phyloP scores from a whole-genome alignment of 2,113 vertebrate genomes.

The Gorsachius goisagi region DNA sequence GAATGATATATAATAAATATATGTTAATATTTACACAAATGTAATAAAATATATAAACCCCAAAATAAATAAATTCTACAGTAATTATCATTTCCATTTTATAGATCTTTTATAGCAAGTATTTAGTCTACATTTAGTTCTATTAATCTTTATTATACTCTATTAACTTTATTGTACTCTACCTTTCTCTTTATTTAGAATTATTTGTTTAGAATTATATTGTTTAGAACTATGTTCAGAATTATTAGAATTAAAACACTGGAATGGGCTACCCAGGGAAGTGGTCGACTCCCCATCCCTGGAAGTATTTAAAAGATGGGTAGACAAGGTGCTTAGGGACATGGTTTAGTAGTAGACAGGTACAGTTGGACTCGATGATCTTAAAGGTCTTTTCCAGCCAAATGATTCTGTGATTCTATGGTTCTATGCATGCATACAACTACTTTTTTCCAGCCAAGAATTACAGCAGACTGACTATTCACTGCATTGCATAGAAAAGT shows the following conservation, averaged over 20 bases:
- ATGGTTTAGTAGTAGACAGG: no score
- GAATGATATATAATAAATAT: not conserved
- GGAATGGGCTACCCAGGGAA: no score
- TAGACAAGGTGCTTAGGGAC: no score
- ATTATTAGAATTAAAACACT: no score
- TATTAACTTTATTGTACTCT: not conserved
- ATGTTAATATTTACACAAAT: not conserved
- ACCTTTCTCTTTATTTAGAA: not conserved
- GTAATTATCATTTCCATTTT: not conserved
- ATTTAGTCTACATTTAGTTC: not conserved
- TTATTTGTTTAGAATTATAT: not conserved
- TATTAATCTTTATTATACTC: not conserved
- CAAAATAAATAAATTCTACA: not conserved
- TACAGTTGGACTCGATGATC: no score
- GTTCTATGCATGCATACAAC: not conserved
- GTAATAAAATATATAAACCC: not conserved
- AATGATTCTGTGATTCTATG: no score
- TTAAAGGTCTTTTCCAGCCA: no score
- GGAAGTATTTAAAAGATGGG: no score
- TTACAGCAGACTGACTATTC: not conserved
- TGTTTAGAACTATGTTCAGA: no score
- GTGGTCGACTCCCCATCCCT: no score
- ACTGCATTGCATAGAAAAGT: slow-evolving; percentile 7
- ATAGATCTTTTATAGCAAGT: not conserved
- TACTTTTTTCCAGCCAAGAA: not conserved